These are phyloP conservation scores for Stegostoma tigrinum DNA, from an alignment of 2,113 vertebrate species.

Conservation along the genomic window DNA sequence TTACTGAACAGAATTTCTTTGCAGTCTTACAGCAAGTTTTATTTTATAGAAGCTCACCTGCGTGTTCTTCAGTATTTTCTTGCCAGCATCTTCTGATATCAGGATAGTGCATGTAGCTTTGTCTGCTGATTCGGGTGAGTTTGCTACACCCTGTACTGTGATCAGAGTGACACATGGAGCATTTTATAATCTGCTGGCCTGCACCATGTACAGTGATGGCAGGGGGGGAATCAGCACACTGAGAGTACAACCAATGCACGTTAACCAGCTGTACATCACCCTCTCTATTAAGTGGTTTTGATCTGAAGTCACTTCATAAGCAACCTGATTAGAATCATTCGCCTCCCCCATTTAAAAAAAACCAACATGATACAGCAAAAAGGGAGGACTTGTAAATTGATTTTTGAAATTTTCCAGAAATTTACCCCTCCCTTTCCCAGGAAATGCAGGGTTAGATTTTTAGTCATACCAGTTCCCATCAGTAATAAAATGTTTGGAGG, in stretches of 20 bases:
- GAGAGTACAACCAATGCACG: not conserved
- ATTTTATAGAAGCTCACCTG: constrained; percentile 18
- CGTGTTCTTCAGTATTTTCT: not conserved
- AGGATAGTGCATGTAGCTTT: not conserved
- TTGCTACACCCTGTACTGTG: constrained; percentile 62
- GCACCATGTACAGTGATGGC: constrained; percentile 60
- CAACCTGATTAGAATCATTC: constrained; percentile 28
- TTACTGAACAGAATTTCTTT: not conserved
- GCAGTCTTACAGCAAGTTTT: not conserved
- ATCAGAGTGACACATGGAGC: constrained; percentile 68
- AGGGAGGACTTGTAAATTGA: constrained; percentile 22
- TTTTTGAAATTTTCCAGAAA: constrained; percentile 35
- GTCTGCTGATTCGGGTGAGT: not conserved
- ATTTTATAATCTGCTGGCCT: constrained; percentile 81
- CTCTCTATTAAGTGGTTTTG: constrained; percentile 16
- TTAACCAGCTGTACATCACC: constrained; percentile 24
- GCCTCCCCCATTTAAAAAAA: constrained; percentile 30
- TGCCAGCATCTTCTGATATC: constrained; percentile 29
- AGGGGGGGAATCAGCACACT: not conserved
- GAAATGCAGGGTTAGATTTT: constrained; percentile 25
- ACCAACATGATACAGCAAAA: constrained; percentile 37
- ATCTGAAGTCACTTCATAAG: constrained; percentile 33
- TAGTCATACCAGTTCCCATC: constrained; percentile 20
- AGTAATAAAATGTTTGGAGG: not conserved
- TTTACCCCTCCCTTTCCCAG: constrained; percentile 34